Base-by-base conservation (phyloP, 2,888 invertebrate species). In the Apotomis betuletana region DNA sequence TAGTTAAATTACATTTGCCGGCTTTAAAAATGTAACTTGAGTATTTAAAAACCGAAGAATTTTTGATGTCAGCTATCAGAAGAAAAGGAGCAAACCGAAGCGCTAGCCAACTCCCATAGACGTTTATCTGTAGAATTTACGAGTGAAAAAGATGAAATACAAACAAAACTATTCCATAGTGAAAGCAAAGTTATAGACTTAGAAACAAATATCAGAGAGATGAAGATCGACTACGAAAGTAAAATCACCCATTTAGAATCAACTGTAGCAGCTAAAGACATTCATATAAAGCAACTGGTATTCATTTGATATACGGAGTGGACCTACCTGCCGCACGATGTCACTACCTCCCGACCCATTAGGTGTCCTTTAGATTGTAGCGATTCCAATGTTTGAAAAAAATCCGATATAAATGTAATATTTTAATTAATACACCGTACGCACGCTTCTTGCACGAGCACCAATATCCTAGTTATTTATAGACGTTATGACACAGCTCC, bases 271-370 rank as follows among this genome's bases (percentile, higher is more conserved):
- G 93, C 94, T 52, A 95, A 95, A 91, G 94, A 94, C 78, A 91
- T 90, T 80, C 93, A 94, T 83, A 94, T 95, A 77, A 94, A 95
- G 79, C 94, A 94, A 88, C 89, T 95, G 94, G 95, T 95, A 94
- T 75, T 74, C 54, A 64, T 78, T 80, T 79, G 15, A 70, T 65
- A 65, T 77, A 70, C 64, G 70, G 76, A 77, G 76, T 77, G 76
- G 71, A 74, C 62, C 73, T 61, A 61, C 38, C 51, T 58, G 77
- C 76, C 74, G 81, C 83, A 81, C 79, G 81, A 44, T 65, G 71
- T 76, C 69, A 44, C 46, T 70, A 52, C 15, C 61, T 58, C 36
- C 58, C 27, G 27, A 27, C 27, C 27, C 54, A 15, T 38, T 59
- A 46, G 6, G 38, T 57, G 12, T 27, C 27, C 69, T 63, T 64